Evolutionary conservation across 2,113 vertebrate species (phyloP).

Genomic region (Notarius quadriscutis): DNA sequence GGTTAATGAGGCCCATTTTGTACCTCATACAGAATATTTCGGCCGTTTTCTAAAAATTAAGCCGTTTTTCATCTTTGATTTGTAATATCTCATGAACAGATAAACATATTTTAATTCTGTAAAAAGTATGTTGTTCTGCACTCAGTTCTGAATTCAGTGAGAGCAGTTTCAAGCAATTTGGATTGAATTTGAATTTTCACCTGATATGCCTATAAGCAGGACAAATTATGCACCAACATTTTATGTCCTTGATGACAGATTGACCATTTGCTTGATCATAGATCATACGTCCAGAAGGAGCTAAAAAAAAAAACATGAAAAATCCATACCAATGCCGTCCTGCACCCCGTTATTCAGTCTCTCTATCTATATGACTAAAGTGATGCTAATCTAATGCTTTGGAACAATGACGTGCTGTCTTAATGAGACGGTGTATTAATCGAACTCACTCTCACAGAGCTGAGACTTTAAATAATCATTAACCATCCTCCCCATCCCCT

Average conservation of each 20-base stretch:
- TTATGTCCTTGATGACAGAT: background rate
- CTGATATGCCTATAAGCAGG: too few species aligned
- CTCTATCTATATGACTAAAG: background rate
- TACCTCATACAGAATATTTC: too few species aligned
- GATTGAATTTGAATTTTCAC: too few species aligned
- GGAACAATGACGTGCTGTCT: constrained; percentile 52
- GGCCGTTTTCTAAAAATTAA: too few species aligned
- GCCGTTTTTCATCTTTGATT: too few species aligned
- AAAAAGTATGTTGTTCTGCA: too few species aligned
- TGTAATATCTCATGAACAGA: too few species aligned
- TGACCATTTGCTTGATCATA: background rate
- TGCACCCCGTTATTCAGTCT: background rate
- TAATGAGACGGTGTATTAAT: constrained; percentile 55
- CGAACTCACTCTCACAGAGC: constrained; percentile 42
- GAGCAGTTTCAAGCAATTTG: too few species aligned
- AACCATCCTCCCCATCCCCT: constrained; percentile 26
- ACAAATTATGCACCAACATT: background rate
- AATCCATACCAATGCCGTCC: background rate
- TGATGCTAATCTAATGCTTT: constrained; percentile 33
- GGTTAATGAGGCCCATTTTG: too few species aligned
- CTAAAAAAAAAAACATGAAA: background rate
- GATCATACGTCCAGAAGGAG: background rate
- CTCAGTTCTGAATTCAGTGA: too few species aligned
- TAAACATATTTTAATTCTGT: too few species aligned
- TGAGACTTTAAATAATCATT: constrained; percentile 44